Evolutionary conservation across 1,140 invertebrate species (phyloP).

Genomic region (Orchestia grillus): DNA sequence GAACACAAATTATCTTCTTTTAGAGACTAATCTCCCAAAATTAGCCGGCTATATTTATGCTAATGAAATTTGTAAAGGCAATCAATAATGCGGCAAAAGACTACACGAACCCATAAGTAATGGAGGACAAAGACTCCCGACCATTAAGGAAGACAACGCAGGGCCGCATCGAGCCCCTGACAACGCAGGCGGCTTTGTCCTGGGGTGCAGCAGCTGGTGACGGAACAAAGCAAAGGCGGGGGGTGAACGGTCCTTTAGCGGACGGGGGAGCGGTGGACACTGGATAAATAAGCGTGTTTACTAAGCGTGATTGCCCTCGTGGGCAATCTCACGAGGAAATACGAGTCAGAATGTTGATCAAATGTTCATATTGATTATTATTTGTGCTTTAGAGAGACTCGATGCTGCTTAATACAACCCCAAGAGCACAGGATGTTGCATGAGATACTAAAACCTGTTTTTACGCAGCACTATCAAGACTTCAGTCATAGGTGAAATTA

Average conservation of each 20-base stretch:
- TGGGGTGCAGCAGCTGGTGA: neutral
- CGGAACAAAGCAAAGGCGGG: neutral
- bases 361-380: neutral
- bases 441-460: too few species aligned
- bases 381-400: too few species aligned
- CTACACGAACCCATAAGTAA: neutral
- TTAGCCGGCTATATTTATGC: too few species aligned
- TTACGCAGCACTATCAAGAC: too few species aligned
- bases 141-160: neutral
- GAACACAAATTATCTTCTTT: too few species aligned
- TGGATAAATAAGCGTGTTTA: neutral
- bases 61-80: neutral
- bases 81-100: neutral
- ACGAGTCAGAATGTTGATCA: neutral
- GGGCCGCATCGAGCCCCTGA: neutral
- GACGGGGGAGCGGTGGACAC: neutral
- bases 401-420: too few species aligned
- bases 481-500: too few species aligned
- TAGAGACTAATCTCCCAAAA: too few species aligned
- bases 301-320: too few species aligned
- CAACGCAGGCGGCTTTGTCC: neutral
- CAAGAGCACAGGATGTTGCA: too few species aligned
- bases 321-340: neutral
- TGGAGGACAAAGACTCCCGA: neutral
- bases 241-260: neutral